Base-by-base conservation (phyloP, 2,113 vertebrate species). In the Rhinichthys klamathensis region DNA sequence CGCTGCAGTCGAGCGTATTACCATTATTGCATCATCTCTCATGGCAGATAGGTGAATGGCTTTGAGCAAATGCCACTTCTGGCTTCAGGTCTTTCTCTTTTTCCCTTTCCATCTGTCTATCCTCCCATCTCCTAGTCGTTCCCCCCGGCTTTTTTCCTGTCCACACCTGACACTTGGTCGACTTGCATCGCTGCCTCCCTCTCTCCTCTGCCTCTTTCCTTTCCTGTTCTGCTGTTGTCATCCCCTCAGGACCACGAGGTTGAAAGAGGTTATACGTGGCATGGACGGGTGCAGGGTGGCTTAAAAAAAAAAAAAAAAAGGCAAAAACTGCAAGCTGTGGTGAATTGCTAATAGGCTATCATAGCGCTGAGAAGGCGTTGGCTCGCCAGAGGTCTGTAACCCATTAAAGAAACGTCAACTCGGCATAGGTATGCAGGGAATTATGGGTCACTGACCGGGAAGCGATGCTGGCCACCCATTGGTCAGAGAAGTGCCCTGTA, bases 261-360 rank as follows among this genome's bases (percentile, higher is more conserved):
- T 77, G 80, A 86, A 78, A 46, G 63, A 63, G 74, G 54, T 61
- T 67, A 65, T 69, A 81, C 70, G 32, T 72, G 77, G 84, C 49
- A 49, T 54, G 46, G 75, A 35, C 73, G 63, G 67, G 76, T 76
- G 60, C 76, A 70, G 46, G 60, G 67, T 27, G 63, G 27, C 70
- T 76, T 76, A 6, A 30, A 32, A 35, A 21, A 75, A 46, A 21
- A 75, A 46, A 76, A 41, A 72, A 82, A 10, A 82, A 38, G 32
- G 51, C 61, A 79, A 87, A 94, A 94, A 93, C 87, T 94, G 94
- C 94, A 93, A 93, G 91, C 93, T 84, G 86, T 89, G 89, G 93
- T 94, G 92, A 94, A 94, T 94, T 93, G 90, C 92, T 95, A 94
- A 95, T 93, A 94, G 92, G 93, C 90, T 94, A 94, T 95, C 95